These are phyloP conservation scores for Glyphotaelius pellucidus DNA, from an alignment of 2,888 invertebrate genomes.

Conservation along the genomic window DNA sequence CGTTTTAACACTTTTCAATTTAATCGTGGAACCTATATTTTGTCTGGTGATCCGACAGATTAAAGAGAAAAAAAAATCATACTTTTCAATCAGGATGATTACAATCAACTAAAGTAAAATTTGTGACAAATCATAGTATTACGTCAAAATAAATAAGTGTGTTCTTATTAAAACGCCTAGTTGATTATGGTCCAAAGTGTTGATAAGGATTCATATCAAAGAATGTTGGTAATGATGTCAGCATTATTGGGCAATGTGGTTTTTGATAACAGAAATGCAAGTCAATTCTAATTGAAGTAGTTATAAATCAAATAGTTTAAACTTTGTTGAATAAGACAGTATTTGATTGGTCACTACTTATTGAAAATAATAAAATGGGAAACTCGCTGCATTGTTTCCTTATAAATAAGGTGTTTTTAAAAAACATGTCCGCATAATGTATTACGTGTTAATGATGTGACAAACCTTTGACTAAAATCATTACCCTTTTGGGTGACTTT, in stretches of 20 bases:
- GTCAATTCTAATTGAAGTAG: not conserved
- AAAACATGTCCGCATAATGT: not conserved
- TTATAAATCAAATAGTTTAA: not conserved
- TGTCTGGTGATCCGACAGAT: not conserved
- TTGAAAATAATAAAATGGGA: not conserved
- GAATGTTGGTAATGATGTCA: not conserved
- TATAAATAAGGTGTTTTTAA: not conserved
- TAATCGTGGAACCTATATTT: not conserved
- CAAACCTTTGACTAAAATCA: conserved; percentile 93
- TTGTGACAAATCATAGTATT: not conserved
- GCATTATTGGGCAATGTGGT: not conserved
- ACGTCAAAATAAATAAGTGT: not conserved
- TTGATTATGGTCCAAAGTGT: not conserved
- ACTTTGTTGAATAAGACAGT: not conserved
- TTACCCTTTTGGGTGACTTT: conserved; percentile 94
- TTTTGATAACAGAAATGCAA: not conserved
- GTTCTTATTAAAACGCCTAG: not conserved
- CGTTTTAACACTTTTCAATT: not conserved
- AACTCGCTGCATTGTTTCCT: not conserved
- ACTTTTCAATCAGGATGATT: not conserved
- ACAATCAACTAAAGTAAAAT: not conserved
- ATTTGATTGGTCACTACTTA: not conserved
- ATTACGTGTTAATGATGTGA: not conserved
- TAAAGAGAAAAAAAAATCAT: not conserved
- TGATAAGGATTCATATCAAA: not conserved